These are phyloP conservation scores for Asobara japonica DNA, from an alignment of 1,140 invertebrate species.

Conservation along the genomic window DNA sequence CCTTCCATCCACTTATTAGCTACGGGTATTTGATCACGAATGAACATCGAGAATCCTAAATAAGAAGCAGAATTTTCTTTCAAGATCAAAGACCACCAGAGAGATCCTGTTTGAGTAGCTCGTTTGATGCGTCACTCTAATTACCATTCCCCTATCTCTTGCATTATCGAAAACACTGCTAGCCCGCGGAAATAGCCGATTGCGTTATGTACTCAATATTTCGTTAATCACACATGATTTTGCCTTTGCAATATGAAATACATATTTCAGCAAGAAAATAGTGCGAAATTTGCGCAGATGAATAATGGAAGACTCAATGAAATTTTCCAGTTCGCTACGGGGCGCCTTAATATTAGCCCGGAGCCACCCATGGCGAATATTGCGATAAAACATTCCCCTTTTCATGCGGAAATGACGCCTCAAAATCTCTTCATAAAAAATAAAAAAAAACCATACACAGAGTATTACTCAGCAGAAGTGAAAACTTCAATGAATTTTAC, in stretches of 20 bases:
- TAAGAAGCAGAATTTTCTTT: neutral
- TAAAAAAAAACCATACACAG: too few species aligned
- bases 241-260: too few species aligned
- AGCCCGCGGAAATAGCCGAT: too few species aligned
- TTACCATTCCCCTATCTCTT: neutral
- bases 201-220: too few species aligned
- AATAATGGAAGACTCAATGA: conserved; percentile 67
- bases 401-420: neutral
- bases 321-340: conserved; percentile 66
- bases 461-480: too few species aligned
- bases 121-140: neutral
- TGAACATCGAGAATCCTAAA: neutral
- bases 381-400: conserved; percentile 27
- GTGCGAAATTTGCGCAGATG: conserved; percentile 42
- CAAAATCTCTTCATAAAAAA: neutral
- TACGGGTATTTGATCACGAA: neutral
- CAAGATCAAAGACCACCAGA: neutral
- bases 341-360: conserved; percentile 65
- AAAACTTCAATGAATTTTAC: too few species aligned
- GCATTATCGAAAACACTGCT: too few species aligned
- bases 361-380: conserved; percentile 39
- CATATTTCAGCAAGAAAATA: too few species aligned
- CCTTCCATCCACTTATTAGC: neutral
- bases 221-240: too few species aligned
- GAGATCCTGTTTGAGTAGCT: too few species aligned